Percentiles rank a stretch among this genome's conserved stretches.
Conservation (phyloP, 2,113 vertebrate species). For the Brevimyrus niger region DNA sequence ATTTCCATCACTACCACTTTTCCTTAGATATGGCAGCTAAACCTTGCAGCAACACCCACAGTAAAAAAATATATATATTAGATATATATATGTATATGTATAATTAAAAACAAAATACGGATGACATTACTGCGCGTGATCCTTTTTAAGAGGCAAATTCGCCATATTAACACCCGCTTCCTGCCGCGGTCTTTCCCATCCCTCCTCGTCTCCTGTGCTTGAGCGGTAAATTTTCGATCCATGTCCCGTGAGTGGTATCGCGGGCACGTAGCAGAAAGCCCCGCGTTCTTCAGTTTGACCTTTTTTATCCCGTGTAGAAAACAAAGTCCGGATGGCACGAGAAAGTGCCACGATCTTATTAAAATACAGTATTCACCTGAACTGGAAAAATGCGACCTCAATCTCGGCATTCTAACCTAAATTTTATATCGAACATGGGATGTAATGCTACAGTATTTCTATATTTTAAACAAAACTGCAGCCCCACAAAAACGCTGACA, state of each 20-base stretch:
- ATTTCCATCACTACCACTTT: background rate
- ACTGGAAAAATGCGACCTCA: background rate
- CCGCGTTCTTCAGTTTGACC: background rate
- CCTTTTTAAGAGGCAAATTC: background rate
- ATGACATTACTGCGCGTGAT: too few relatives aligned
- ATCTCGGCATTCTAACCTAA: background rate
- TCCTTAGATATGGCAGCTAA: background rate
- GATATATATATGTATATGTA: background rate
- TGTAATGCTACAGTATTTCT: background rate
- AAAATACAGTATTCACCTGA: background rate
- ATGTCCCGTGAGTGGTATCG: background rate
- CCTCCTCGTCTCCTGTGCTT: background rate
- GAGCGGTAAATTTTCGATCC: background rate
- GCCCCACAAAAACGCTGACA: background rate
- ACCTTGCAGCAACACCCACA: background rate
- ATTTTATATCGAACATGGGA: background rate
- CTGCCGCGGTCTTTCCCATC: background rate
- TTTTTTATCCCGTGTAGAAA: background rate
- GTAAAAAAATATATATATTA: background rate
- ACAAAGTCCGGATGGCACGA: background rate
- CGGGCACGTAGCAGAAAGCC: background rate
- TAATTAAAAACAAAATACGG: background rate
- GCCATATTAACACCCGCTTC: background rate
- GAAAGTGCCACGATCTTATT: background rate
- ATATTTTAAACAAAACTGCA: background rate